phyloP scores from a whole-genome alignment of 1,140 invertebrate genomes.

The Euwallacea fornicatus region DNA sequence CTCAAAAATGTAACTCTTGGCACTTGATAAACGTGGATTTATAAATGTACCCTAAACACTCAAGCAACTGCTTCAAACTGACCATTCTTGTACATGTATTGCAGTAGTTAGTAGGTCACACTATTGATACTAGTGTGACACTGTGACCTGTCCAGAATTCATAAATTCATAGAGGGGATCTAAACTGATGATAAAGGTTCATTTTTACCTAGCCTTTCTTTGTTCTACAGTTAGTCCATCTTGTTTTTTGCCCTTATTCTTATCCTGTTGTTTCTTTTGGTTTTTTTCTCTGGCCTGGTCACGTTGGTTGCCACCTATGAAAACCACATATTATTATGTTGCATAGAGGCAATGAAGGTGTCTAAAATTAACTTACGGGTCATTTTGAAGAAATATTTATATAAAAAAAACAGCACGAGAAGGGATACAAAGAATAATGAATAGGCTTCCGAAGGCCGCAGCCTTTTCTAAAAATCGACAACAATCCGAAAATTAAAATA shows the following conservation, averaged over 20 bases:
- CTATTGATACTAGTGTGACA: too few species aligned
- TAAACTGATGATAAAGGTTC: too few species aligned
- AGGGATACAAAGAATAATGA: slow-evolving; percentile 31
- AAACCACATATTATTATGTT: slow-evolving; percentile 13
- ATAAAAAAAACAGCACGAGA: slow-evolving; percentile 19
- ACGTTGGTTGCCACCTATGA: slow-evolving; percentile 81
- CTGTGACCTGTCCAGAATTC: too few species aligned
- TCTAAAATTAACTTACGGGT: slow-evolving; percentile 46
- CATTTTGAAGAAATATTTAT: slow-evolving; percentile 42
- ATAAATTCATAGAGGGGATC: too few species aligned
- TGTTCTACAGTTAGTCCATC: slow-evolving; percentile 76
- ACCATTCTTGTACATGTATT: too few species aligned
- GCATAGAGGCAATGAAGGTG: background rate
- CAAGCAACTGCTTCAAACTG: too few species aligned
- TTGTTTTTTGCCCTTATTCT: slow-evolving; percentile 63
- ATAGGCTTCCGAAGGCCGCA: slow-evolving; percentile 48
- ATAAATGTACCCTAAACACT: too few species aligned
- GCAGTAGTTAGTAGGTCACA: too few species aligned
- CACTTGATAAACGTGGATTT: too few species aligned
- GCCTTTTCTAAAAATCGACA: slow-evolving; percentile 44
- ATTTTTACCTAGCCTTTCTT: slow-evolving; percentile 71
- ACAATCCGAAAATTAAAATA: slow-evolving; percentile 27
- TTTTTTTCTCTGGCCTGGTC: slow-evolving; percentile 82
- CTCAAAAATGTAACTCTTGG: too few species aligned
- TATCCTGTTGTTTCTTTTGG: slow-evolving; percentile 75